These are phyloP conservation scores for Siniperca chuatsi DNA, from an alignment of 2,113 vertebrate species.

Conservation along the genomic window DNA sequence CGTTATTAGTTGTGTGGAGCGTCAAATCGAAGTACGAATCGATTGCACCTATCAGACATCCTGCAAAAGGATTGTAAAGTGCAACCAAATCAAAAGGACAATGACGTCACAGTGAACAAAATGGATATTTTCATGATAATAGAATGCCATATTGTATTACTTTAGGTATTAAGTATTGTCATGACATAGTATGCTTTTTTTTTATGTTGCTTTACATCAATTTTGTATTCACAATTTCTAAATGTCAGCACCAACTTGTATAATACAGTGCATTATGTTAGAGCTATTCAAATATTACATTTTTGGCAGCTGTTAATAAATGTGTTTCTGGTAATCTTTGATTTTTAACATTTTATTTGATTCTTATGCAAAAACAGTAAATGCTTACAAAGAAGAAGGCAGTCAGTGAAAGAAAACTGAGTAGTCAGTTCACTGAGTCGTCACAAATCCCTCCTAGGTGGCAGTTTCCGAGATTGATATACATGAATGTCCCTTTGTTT, in stretches of 20 bases:
- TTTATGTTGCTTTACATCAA: constrained; percentile 69
- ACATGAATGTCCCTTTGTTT: constrained; percentile 89
- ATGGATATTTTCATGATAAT: constrained; percentile 48
- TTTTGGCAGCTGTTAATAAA: constrained; percentile 84
- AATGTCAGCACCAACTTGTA: constrained; percentile 74
- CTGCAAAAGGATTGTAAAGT: constrained; percentile 25
- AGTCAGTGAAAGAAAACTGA: not conserved
- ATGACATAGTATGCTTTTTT: constrained; percentile 72
- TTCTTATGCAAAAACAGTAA: not conserved
- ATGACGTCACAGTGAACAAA: constrained; percentile 18
- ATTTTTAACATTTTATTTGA: constrained; percentile 14
- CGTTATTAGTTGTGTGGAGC: not conserved
- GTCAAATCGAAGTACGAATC: not conserved
- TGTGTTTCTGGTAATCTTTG: constrained; percentile 74
- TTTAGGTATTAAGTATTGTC: constrained; percentile 72
- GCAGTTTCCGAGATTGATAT: constrained; percentile 86
- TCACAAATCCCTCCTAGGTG: constrained; percentile 80
- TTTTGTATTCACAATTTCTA: constrained; percentile 78
- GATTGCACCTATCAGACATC: not conserved
- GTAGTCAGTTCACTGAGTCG: not conserved
- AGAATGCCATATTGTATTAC: constrained; percentile 74
- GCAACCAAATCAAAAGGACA: constrained; percentile 29
- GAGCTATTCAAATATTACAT: constrained; percentile 78
- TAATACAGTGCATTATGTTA: constrained; percentile 76
- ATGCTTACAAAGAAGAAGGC: not conserved